These are phyloP conservation scores for Albula goreensis DNA, from an alignment of 2,113 vertebrate genomes.

Conservation along the genomic window DNA sequence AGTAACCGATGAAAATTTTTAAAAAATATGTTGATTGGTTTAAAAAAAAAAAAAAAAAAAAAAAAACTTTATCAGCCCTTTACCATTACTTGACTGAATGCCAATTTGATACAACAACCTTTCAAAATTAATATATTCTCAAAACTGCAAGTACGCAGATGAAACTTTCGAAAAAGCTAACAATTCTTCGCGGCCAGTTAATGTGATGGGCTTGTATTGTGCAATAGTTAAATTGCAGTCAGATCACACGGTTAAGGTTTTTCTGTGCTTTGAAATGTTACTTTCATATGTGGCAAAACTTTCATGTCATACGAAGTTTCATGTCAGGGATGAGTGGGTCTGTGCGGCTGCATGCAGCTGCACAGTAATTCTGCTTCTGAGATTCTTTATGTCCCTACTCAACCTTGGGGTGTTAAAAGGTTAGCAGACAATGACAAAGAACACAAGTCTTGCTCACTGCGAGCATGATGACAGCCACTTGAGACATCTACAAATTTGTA, in stretches of 20 bases:
- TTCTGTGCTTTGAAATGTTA: conserved; percentile 14
- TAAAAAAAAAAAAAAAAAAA: no score
- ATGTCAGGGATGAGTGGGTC: conserved; percentile 19
- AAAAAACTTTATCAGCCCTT: no score
- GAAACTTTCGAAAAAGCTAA: not conserved
- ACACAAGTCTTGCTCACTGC: not conserved
- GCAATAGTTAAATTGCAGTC: conserved; percentile 18
- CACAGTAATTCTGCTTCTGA: conserved; percentile 28
- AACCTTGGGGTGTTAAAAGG: conserved; percentile 18
- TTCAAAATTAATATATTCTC: not conserved
- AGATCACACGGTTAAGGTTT: conserved; percentile 13
- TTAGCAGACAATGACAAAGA: conserved; percentile 32
- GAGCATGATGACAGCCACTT: not conserved
- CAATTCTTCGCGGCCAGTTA: not conserved
- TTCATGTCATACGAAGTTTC: conserved; percentile 21
- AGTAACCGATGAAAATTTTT: not conserved
- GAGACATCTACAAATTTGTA: not conserved
- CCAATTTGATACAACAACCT: not conserved
- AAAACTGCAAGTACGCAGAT: not conserved
- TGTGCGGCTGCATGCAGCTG: not conserved
- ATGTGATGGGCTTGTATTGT: not conserved
- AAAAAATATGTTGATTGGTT: no score
- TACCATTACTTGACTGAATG: not conserved
- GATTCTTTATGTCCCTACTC: conserved; percentile 6
- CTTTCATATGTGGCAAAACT: conserved; percentile 26